Percentiles rank a stretch among this genome's conserved stretches.
Conservation (phyloP, 1,140 invertebrate species). For the Sogatella furcifera region DNA sequence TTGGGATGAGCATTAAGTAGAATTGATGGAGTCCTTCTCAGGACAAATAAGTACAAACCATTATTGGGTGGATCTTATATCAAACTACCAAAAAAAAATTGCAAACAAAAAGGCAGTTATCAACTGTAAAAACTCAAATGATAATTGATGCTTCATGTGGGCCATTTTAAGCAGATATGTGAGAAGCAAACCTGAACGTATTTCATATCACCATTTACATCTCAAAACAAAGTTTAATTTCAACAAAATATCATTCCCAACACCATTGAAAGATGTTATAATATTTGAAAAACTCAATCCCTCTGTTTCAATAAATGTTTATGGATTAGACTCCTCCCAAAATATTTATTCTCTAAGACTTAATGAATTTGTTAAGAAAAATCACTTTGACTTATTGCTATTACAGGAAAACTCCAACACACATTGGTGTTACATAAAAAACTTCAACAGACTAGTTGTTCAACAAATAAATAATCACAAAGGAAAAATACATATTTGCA, state of each 20-base stretch:
- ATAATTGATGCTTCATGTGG: slow-evolving; percentile 4
- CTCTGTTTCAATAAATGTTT: slow-evolving; percentile 7
- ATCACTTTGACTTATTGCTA: slow-evolving; percentile 7
- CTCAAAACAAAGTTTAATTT: slow-evolving; percentile 1
- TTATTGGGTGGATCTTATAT: not conserved
- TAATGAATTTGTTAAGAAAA: not conserved
- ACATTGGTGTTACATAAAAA: slow-evolving; percentile 9
- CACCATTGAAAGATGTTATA: not conserved
- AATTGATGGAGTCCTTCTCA: not conserved
- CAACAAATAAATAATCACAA: not conserved
- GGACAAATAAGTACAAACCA: not conserved
- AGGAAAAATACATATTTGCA: slow-evolving; percentile 1
- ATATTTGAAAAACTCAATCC: slow-evolving; percentile 7
- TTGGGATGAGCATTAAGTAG: not conserved
- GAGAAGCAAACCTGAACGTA: not conserved
- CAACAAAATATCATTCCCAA: not conserved
- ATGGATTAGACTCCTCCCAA: not conserved
- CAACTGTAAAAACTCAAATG: not conserved
- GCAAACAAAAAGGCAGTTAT: not conserved
- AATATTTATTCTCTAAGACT: slow-evolving; percentile 5
- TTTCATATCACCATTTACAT: not conserved
- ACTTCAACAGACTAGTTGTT: not conserved
- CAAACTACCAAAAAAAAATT: not conserved
- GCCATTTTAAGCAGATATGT: not conserved
- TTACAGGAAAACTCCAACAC: not conserved